Evolutionary conservation across 2,113 vertebrate species (phyloP).

Genomic region (Mus pahari): DNA sequence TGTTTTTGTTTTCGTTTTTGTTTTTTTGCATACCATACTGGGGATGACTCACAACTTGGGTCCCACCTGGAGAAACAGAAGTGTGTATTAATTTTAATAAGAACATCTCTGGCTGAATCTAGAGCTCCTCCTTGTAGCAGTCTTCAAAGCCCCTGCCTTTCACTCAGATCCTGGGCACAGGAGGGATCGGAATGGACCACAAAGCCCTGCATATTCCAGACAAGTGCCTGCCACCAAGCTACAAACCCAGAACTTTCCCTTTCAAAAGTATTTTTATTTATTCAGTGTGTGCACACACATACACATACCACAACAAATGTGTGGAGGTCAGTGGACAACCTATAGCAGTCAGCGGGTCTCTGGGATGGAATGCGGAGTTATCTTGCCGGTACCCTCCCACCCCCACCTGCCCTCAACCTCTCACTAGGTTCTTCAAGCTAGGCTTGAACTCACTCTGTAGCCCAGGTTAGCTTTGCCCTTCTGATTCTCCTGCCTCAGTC

Average conservation of each 20-base stretch:
- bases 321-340: not conserved
- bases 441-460: not conserved
- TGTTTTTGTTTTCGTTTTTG: too few relatives aligned
- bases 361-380: not conserved
- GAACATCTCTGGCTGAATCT: not conserved
- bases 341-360: not conserved
- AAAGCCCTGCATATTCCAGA: too few relatives aligned
- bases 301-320: not conserved
- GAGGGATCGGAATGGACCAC: not conserved
- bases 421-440: not conserved
- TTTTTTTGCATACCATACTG: not conserved
- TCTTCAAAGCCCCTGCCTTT: not conserved
- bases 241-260: not conserved
- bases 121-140: not conserved
- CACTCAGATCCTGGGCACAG: not conserved
- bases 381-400: not conserved
- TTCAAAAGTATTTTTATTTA: not conserved
- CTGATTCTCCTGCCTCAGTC: not conserved
- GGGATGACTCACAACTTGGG: too few relatives aligned
- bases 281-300: not conserved
- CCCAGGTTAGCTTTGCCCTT: not conserved
- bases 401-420: too few relatives aligned
- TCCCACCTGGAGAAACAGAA: not conserved
- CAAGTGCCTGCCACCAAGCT: not conserved
- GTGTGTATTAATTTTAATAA: not conserved